Conservation (phyloP, 2,113 vertebrate species). For the human region GRCh38 chr12:55638501-55639000, state of each 20-base stretch:
- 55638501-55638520: neutral
- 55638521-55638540: neutral
- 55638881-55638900: neutral
- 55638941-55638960: neutral
- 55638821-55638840: neutral
- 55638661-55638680: neutral
- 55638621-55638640: neutral
- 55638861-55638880: neutral
- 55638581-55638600: neutral
- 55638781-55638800: neutral
- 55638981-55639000: neutral
- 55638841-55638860: neutral
- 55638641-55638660: too few species aligned
- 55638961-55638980: neutral
- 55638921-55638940: neutral
- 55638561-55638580: neutral
- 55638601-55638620: neutral
- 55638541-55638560: neutral
- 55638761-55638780: neutral
- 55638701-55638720: neutral
- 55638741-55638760: neutral
- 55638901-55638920: neutral
- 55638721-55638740: neutral
- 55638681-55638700: neutral
- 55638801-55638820: neutral